Conservation (phyloP, 2,888 invertebrate species). For the Alviniconcha strummeri region DNA sequence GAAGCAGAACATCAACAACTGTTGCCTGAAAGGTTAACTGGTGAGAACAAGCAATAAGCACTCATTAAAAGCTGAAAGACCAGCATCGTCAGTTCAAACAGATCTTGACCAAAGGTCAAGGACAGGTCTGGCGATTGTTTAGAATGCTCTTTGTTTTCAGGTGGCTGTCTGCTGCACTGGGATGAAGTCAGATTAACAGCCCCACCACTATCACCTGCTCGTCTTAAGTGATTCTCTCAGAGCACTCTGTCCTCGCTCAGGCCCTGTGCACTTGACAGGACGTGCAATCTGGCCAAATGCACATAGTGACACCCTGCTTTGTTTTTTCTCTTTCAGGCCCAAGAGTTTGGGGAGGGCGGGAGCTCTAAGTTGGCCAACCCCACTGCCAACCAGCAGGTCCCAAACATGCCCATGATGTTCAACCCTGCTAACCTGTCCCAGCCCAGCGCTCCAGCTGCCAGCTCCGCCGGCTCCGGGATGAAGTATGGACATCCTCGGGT, state of each 20-base stretch:
- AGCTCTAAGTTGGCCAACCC: slow-evolving; percentile 2
- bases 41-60: no score
- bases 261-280: neutral
- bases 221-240: no score
- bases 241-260: neutral
- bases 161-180: no score
- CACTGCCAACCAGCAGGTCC: slow-evolving; percentile 24
- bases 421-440: slow-evolving; percentile 73
- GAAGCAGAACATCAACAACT: no score
- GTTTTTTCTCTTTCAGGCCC: neutral
- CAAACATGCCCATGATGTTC: slow-evolving; percentile 59
- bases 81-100: no score
- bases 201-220: no score
- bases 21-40: no score
- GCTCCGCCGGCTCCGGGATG: slow-evolving; percentile 74
- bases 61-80: no score
- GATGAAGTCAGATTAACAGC: no score
- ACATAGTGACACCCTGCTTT: neutral
- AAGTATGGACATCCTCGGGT: slow-evolving; percentile 53
- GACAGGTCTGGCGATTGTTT: no score
- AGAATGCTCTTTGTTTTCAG: no score
- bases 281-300: neutral
- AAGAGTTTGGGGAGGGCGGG: slow-evolving; percentile 15
- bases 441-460: slow-evolving; percentile 58
- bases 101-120: no score